phyloP scores from a whole-genome alignment of 1,140 invertebrate genomes.

The Zaprionus capensis region DNA sequence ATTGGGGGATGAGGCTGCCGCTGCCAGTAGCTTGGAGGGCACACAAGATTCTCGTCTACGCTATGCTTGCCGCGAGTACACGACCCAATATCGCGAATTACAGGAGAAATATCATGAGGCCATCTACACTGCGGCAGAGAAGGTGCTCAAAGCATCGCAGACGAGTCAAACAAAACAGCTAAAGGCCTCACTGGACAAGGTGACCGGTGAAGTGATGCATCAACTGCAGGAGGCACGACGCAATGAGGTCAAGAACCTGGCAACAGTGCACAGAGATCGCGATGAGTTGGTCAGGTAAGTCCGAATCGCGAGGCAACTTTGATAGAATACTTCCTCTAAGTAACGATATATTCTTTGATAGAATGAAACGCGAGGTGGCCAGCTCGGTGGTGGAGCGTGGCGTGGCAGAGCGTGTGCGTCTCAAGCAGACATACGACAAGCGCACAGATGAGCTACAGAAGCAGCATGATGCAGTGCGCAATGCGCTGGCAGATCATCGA shows the following conservation, averaged over 20 bases:
- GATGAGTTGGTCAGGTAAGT: conserved; percentile 92
- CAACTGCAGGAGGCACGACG: conserved; percentile 91
- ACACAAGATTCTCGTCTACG: conserved; percentile 89
- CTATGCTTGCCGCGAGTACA: conserved; percentile 89
- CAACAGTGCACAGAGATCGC: conserved; percentile 93
- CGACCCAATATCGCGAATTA: conserved; percentile 90
- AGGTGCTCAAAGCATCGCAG: conserved; percentile 91
- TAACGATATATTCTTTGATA: conserved; percentile 42
- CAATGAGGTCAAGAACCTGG: conserved; percentile 93
- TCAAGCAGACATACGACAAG: conserved; percentile 90
- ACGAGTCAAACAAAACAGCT: conserved; percentile 91
- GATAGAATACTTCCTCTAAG: not conserved
- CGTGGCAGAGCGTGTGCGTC: conserved; percentile 91
- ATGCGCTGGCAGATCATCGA: conserved; percentile 88
- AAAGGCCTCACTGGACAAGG: conserved; percentile 89
- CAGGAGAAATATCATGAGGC: conserved; percentile 93
- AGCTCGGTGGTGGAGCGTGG: conserved; percentile 92
- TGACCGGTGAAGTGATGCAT: conserved; percentile 93
- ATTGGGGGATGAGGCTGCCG: conserved; percentile 82
- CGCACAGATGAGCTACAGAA: conserved; percentile 90
- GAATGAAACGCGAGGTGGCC: conserved; percentile 90
- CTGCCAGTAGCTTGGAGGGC: conserved; percentile 85
- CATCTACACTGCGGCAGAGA: conserved; percentile 90
- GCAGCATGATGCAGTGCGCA: conserved; percentile 91
- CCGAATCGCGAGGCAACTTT: no score